A percentile compares a stretch with the other conserved stretches of the same genome.
Evolutionary conservation across 2,797 vertebrate species (phyloP).

Genomic region (Eutrigla gurnardus): DNA sequence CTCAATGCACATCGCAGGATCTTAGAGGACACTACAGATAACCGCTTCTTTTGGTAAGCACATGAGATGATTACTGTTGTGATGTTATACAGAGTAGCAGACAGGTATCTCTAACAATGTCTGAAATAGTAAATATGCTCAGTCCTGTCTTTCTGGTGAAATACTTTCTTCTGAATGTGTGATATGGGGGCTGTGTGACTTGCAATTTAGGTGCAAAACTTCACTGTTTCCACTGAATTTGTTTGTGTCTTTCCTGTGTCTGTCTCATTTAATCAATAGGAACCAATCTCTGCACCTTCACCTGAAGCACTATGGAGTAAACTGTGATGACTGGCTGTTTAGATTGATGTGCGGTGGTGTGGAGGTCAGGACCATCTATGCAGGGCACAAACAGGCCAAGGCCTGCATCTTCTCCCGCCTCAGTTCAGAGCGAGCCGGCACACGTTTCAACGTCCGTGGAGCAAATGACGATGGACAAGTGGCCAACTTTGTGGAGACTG

Average conservation of each 20-base stretch:
- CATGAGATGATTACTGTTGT: neutral
- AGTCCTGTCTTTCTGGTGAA: slow-evolving; percentile 7
- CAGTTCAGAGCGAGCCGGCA: slow-evolving; percentile 97
- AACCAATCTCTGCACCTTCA: slow-evolving; percentile 97
- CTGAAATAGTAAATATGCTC: neutral
- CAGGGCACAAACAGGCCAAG: slow-evolving; percentile 98
- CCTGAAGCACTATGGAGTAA: slow-evolving; percentile 97
- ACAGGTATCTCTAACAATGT: neutral
- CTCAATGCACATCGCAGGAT: slow-evolving; percentile 94
- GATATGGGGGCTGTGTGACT: slow-evolving; percentile 25
- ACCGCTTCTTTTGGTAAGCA: slow-evolving; percentile 96
- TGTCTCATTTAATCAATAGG: slow-evolving; percentile 77
- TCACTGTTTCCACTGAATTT: slow-evolving; percentile 17
- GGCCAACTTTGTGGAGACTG: slow-evolving; percentile 98
- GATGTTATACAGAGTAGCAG: neutral
- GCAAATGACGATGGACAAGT: slow-evolving; percentile 98
- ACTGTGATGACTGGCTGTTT: slow-evolving; percentile 96
- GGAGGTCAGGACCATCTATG: slow-evolving; percentile 97
- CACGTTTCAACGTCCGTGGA: slow-evolving; percentile 95
- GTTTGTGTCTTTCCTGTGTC: slow-evolving; percentile 1
- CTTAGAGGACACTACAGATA: slow-evolving; percentile 94
- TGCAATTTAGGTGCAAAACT: slow-evolving; percentile 21
- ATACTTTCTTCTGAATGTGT: slow-evolving; percentile 8
- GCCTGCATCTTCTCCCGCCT: slow-evolving; percentile 97
- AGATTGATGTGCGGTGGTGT: slow-evolving; percentile 98